phyloP scores from a whole-genome alignment of 2,797 vertebrate species.

The Coregonus suidteri region DNA sequence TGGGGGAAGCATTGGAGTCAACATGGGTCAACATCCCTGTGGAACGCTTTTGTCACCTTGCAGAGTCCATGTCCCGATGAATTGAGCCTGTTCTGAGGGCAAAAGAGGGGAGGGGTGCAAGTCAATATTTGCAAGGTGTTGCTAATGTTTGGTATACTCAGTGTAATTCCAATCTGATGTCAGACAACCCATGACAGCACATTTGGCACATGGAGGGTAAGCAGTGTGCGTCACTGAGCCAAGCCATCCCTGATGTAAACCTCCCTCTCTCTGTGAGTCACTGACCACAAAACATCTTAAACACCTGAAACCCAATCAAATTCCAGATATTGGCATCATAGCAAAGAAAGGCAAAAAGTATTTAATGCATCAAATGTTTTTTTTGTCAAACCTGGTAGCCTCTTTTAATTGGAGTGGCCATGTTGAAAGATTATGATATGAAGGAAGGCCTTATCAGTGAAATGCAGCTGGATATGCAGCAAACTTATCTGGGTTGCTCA shows the following conservation, averaged over 20 bases:
- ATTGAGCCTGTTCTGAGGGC: too few relatives aligned
- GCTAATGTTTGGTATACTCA: not conserved
- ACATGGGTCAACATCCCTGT: too few relatives aligned
- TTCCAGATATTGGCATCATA: not conserved
- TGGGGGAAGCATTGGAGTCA: too few relatives aligned
- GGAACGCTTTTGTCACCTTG: too few relatives aligned
- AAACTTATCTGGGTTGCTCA: slow-evolving; percentile 64
- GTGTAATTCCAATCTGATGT: not conserved
- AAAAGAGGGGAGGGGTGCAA: too few relatives aligned
- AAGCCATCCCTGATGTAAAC: not conserved
- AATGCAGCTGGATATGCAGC: slow-evolving; percentile 65
- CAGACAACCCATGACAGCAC: not conserved
- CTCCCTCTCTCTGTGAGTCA: not conserved
- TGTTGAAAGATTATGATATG: slow-evolving; percentile 67
- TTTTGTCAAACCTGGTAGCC: slow-evolving; percentile 59
- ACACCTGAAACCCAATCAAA: not conserved
- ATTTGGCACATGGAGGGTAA: not conserved
- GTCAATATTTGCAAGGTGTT: too few relatives aligned
- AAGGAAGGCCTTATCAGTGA: slow-evolving; percentile 64
- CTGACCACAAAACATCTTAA: not conserved
- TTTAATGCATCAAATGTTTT: slow-evolving; percentile 60
- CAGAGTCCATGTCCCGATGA: too few relatives aligned
- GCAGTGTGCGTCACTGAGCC: not conserved
- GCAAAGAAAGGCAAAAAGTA: slow-evolving; percentile 51
- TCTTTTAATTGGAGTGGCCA: slow-evolving; percentile 69